A percentile compares a stretch with the other conserved stretches of the same genome.
Evolutionary conservation across 2,113 vertebrate species (phyloP).

Genomic region (Poecilia latipinna): DNA sequence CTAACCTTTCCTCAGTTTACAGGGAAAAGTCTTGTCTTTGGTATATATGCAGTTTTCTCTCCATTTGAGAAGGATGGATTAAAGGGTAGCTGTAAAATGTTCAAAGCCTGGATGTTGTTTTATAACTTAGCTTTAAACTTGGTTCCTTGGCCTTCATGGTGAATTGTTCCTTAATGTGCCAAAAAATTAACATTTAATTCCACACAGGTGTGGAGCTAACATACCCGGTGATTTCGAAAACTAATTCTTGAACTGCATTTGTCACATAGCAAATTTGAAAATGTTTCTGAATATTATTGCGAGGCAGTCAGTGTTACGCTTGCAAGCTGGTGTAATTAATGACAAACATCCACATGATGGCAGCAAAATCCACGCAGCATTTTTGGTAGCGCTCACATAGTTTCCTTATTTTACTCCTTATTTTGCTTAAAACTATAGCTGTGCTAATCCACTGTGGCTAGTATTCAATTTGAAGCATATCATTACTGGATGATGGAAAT

Average conservation of each 20-base stretch:
- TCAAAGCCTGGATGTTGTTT: too few species aligned
- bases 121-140: too few species aligned
- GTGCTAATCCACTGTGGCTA: not conserved
- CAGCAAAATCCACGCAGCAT: slow-evolving; percentile 43
- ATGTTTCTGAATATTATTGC: not conserved
- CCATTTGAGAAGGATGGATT: too few species aligned
- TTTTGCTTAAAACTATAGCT: slow-evolving; percentile 36
- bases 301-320: not conserved
- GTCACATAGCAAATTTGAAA: not conserved
- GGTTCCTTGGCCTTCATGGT: too few species aligned
- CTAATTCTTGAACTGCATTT: too few species aligned
- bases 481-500: not conserved
- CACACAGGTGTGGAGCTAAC: not conserved
- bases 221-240: too few species aligned
- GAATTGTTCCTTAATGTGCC: too few species aligned
- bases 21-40: too few species aligned
- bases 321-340: not conserved
- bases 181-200: too few species aligned
- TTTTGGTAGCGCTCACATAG: not conserved
- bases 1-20: too few species aligned
- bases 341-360: slow-evolving; percentile 60
- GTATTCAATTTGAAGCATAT: not conserved
- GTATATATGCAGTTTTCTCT: too few species aligned
- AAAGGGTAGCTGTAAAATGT: too few species aligned
- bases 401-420: slow-evolving; percentile 51